Conservation (phyloP, 37 sponge, comb jelly and placozoan species). For the Oopsacas minuta region DNA sequence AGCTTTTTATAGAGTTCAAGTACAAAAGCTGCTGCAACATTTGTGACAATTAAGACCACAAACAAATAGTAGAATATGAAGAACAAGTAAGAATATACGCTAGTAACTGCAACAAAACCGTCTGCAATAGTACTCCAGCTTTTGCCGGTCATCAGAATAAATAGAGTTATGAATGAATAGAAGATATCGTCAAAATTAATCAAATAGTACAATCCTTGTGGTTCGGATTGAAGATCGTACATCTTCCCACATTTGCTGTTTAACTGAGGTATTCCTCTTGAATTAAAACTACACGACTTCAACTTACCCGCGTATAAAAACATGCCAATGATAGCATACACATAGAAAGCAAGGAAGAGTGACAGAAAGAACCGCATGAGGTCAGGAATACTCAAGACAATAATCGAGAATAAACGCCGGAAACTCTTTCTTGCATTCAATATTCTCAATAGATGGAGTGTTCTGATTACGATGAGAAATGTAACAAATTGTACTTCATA, state of each 20-base stretch:
- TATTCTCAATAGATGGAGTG: not conserved
- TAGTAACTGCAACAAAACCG: not conserved
- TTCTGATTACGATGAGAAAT: not conserved
- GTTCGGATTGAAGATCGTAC: not conserved
- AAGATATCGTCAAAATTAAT: slow-evolving; percentile 24
- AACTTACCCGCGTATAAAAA: not conserved
- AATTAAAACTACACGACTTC: not conserved
- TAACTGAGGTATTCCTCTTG: not conserved
- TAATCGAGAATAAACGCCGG: not conserved
- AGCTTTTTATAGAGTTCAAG: not conserved
- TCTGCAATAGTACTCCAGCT: slow-evolving; percentile 23
- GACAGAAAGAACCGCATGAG: not conserved
- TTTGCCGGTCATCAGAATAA: slow-evolving; percentile 26
- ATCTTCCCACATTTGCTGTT: not conserved
- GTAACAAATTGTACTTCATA: not conserved
- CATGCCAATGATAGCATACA: not conserved
- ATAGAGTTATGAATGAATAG: slow-evolving; percentile 18
- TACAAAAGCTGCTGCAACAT: not conserved
- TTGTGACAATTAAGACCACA: not conserved
- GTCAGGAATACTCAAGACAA: not conserved
- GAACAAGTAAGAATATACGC: not conserved
- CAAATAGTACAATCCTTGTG: slow-evolving; percentile 25
- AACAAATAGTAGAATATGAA: not conserved
- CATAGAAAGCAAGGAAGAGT: not conserved
- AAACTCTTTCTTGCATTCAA: slow-evolving; percentile 2